Base-by-base conservation (phyloP, 2,113 vertebrate genomes). In the Sinocyclocheilus anophthalmus region DNA sequence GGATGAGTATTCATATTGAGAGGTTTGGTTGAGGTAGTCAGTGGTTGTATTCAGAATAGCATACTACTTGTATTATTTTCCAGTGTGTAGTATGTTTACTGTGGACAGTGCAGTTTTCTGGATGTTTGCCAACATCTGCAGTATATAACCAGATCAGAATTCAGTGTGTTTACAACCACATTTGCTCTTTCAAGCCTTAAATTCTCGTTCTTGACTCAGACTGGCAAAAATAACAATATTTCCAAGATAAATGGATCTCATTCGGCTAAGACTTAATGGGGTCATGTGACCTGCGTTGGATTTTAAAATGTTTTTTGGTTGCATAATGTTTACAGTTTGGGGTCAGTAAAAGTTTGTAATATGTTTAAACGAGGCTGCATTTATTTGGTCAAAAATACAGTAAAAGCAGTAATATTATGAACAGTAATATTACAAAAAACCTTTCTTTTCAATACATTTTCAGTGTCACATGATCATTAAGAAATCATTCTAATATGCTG, bases 21-120 rank as follows among this genome's bases (percentile, higher is more conserved):
- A 73, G 70, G 69, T 72, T 72, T 72, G 18, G 69, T 72, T 72
- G 18, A 42, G 69, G 69, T 42, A 20, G 20, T 72, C 69, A 42
- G 10, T 39, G 16, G 69, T 6, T 37, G 16, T 37, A 8, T 37
- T 37, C 16, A 70, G 67, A 37, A 70, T 70, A 37, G 16, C 67
- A 37, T 10, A 37, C 30, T 37, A 70, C 16, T 37, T 37, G 7
- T 37, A 37, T 70, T 16, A 30, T 7, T 42, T 42, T 42, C 42
- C 42, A 42, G 42, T 9, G 42, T 30, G 61, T 30, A 14, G 12
- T 16, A 30, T 42, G 42, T 67, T 33, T 67, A 67, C 63, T 67
- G 12, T 30, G 24, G 2, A 67, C 63, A 16, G 63, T 16, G n/a
- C 14, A 30, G 26, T 30, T 67, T 67, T 30, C 63, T 67, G 26